Evolutionary conservation across 1,140 invertebrate genomes (phyloP), one percentile per base, ranked within the genome.

Genomic region (Pogonognathellus flavescens): DNA sequence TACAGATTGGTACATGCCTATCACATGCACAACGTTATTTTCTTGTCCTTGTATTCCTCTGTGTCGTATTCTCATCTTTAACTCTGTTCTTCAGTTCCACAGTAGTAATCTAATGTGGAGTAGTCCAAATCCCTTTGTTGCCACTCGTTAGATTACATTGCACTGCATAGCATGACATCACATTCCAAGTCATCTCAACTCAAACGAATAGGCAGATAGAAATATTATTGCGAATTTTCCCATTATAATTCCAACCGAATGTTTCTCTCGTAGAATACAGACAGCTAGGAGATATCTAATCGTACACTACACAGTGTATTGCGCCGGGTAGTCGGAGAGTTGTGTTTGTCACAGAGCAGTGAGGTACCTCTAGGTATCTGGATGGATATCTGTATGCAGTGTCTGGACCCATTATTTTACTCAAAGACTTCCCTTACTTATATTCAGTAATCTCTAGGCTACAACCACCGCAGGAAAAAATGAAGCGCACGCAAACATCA

Each of bases 191-290:
- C 22, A 70, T 25, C 22, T 41, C 22, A 50, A 76, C 16, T 14
- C 70, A 50, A 76, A 76, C 0, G 70, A 31, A 16, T 49, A 76
- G 49, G 41, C 22, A 76, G 70, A 76, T 76, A 76, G 70, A 76
- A 76, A 76, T 49, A 76, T 76, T 76, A 50, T 76, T 76, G 70
- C 41, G 70, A 50, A 76, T 76, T 76, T 76, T 16, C 14, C 70
- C 70, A 76, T 50, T 25, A 66, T 66, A 9, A 66, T 66, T 66
- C 62, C 62, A 25, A 25, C 62, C 62, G 62, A 66, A 20, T 31
- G 22, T 66, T n/a, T 49, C 25, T 76, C 4, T 76, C 41, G 53
- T 57, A 57, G 10, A 57, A 57, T n/a, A 41, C 31, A 41, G 31
- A 41, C 31, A 41, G 31, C 1, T 41, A 41, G 6, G 6, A 41